phyloP scores from a whole-genome alignment of 1,140 invertebrate genomes.

The Drosophila navojoa region DNA sequence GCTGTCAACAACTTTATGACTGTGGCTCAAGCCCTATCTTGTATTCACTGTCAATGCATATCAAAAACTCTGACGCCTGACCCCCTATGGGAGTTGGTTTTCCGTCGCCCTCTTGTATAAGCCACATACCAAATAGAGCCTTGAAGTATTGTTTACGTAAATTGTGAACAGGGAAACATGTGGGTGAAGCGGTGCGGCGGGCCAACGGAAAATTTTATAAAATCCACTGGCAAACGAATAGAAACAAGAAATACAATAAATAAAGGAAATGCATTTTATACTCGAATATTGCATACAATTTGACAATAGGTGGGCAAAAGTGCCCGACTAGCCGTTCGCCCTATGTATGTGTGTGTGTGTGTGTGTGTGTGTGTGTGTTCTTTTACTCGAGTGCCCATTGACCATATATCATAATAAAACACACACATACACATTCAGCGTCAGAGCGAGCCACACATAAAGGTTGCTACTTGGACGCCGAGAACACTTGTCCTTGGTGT shows the following conservation, averaged over 20 bases:
- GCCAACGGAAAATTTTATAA: constrained; percentile 47
- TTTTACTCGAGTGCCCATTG: constrained; percentile 19
- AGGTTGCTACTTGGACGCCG: constrained; percentile 32
- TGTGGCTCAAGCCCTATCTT: not conserved
- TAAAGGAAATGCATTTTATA: constrained; percentile 54
- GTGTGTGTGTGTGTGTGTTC: constrained; percentile 6
- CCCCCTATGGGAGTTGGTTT: constrained; percentile 48
- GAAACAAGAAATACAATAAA: constrained; percentile 30
- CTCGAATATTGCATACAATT: constrained; percentile 36
- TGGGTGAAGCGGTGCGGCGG: not conserved
- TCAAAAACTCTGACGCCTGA: constrained; percentile 51
- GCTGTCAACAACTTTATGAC: constrained; percentile 21
- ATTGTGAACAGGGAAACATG: constrained; percentile 9
- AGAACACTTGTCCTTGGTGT: constrained; percentile 55
- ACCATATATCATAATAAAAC: constrained; percentile 55
- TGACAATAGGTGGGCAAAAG: constrained; percentile 49
- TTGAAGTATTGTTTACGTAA: constrained; percentile 69
- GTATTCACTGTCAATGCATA: constrained; percentile 49
- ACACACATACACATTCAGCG: constrained; percentile 21
- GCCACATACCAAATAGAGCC: constrained; percentile 36
- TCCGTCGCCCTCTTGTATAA: constrained; percentile 15
- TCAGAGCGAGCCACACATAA: constrained; percentile 5
- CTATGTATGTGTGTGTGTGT: not conserved
- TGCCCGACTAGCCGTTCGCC: not conserved
- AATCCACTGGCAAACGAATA: constrained; percentile 49